A percentile compares a stretch with the other conserved stretches of the same genome.
Evolutionary conservation across 92 coral and sea anemone genomes (phyloP).

Genomic region (Actinostola sp.): DNA sequence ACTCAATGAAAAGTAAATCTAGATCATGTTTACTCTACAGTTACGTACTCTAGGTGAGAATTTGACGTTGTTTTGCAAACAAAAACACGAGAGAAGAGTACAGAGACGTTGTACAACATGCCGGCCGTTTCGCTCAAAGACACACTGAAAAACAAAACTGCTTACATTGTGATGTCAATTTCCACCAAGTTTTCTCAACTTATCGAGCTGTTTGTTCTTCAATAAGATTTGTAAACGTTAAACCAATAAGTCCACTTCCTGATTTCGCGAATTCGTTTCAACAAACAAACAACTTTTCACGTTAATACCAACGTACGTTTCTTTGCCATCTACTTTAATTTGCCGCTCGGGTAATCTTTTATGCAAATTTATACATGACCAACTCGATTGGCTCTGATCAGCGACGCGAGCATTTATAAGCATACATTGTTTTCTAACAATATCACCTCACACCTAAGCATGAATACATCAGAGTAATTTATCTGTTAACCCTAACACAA

Average conservation of each 20-base stretch:
- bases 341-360: not conserved
- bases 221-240: not conserved
- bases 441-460: too few species aligned
- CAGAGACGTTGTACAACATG: too few species aligned
- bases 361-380: not conserved
- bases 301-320: not conserved
- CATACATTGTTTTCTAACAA: not conserved
- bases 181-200: not conserved
- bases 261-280: not conserved
- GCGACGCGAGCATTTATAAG: not conserved
- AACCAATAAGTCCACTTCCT: not conserved
- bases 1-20: not conserved
- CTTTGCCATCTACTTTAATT: not conserved
- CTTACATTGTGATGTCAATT: slow-evolving; percentile 3
- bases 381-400: not conserved
- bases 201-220: not conserved
- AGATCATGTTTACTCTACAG: not conserved
- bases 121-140: not conserved
- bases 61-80: too few species aligned
- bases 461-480: too few species aligned
- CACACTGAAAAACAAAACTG: not conserved
- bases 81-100: too few species aligned
- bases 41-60: too few species aligned
- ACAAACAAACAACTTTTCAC: not conserved
- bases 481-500: too few species aligned